Base-by-base conservation (phyloP, 2,888 invertebrate species). In the Eueremaeus valkanovi region DNA sequence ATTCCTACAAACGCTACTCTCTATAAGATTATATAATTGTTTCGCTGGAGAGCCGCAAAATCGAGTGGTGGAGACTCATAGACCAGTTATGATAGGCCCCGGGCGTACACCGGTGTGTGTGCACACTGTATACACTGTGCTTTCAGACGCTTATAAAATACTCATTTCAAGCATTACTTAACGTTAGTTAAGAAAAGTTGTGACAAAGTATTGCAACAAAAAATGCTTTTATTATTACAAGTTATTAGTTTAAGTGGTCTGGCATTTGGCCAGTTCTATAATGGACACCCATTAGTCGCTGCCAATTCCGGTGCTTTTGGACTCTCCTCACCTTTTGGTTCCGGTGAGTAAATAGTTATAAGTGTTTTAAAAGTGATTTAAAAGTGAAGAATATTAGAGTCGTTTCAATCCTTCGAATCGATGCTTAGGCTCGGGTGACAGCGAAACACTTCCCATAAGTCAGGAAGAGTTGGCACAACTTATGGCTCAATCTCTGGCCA, bases 401-500 rank as follows among this genome's bases (percentile, higher is more conserved):
- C 6, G 11, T 55, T 16, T 45, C 16, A 45, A 45, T 55, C 0
- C n/a, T 2, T 24, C 24, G 24, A 51, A 51, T 11, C 29, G 9
- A 3, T 24, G 11, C 29, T 61, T 11, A 63, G 63, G 63, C 5
- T 8, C 33, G n/a, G 40, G 61, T 27, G 61, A 68, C 2, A 42
- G 40, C 9, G 75, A 75, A 63, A 55, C 72, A 31, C 58, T 75
- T 55, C 75, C 75, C 21, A 75, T 75, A 40, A 75, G 75, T 36
- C 75, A 75, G 29, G 75, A 70, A 40, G 75, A 75, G 55, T 72
- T 75, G 40, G 75, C 75, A 21, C 75, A 75, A 61, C 42, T 75
- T 21, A 72, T 75, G 40, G 75, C 75, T n/a, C 72, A 75, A 63
- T 75, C 75, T 5, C 51, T 75, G 31, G 75, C 75, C 51, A 72